A percentile compares a stretch with the other conserved stretches of the same genome.
phyloP scores from a whole-genome alignment of 2,797 vertebrate genomes.

The Loris lydekkerianus region DNA sequence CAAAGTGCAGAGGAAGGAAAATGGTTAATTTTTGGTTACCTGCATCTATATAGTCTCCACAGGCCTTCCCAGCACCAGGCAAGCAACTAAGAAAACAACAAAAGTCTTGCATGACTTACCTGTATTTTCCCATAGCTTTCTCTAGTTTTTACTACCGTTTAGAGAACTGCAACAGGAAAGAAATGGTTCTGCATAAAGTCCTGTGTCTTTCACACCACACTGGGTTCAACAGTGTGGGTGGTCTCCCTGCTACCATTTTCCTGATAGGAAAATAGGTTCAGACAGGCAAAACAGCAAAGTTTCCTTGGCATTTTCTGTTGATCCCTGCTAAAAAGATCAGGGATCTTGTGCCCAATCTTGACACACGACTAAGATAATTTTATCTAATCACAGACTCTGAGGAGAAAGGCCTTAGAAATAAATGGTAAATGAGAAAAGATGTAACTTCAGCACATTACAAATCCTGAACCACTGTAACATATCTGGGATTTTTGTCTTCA shows the following conservation, averaged over 20 bases:
- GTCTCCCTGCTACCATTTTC: constrained; percentile 22
- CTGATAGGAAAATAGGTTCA: not conserved
- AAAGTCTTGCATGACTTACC: not conserved
- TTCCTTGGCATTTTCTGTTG: constrained; percentile 46
- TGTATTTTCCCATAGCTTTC: not conserved
- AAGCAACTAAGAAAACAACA: constrained; percentile 12
- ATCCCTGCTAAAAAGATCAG: not conserved
- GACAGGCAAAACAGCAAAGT: not conserved
- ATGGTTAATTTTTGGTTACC: not conserved
- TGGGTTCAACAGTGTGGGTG: not conserved
- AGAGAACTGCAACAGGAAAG: not conserved
- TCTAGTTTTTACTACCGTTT: not conserved
- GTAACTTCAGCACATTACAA: not conserved
- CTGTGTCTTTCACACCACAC: not conserved
- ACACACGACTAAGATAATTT: not conserved
- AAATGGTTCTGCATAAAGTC: constrained; percentile 10
- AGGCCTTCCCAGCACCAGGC: not conserved
- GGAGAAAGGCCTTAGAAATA: not conserved
- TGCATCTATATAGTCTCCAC: not conserved
- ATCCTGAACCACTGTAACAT: not conserved
- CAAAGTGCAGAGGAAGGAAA: not conserved
- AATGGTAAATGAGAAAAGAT: constrained; percentile 38
- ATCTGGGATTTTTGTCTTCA: constrained; percentile 31
- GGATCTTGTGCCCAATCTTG: not conserved
- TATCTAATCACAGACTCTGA: constrained; percentile 15